Base-by-base conservation (phyloP, 2,113 vertebrate genomes). In the Lycaon pictus region DNA sequence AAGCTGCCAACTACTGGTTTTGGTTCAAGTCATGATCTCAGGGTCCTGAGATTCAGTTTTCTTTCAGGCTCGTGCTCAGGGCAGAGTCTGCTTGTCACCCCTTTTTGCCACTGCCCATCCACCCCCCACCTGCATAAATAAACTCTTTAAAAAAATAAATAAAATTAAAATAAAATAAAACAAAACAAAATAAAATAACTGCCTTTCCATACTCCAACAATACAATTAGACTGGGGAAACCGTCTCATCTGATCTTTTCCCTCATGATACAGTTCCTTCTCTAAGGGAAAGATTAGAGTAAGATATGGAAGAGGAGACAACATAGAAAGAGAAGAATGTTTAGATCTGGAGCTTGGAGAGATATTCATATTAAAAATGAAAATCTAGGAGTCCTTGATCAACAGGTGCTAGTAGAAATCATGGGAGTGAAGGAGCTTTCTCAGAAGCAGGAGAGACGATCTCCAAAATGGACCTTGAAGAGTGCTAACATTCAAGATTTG, bases 111-210 rank as follows among this genome's bases (percentile, higher is more conserved):
- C 43, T 43, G 43, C 32, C 16, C 9, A 2, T n/a, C 9, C 67
- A 2, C 3, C 8, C 67, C 67, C 67, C 3, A n/a, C 43, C 43
- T 43, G 43, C 43, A 55, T 55, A 16, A 55, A 55, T 55, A 55
- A 55, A 55, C 43, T 43, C 43, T 43, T 43, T 55, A 15, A 55
- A 55, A 15, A 55, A 4, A 16, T 55, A 55, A 20, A 69, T 69
- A 69, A 69, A n/a, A 65, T 65, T 35, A 3, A 19, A n/a, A 17
- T 32, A 8, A 69, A 35, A n/a, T 43, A 67, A 32, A 69, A 25
- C 7, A 69, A 69, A 69, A 69, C 7, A 69, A 69, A 69, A 69
- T 94, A 72, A 96, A 94, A 71, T 43, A 82, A 22, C 56, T 72
- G 6, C 48, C n/a, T n/a, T 63, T n/a, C 23, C 29, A 63, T 2